Base-by-base conservation (phyloP, 2,888 invertebrate genomes). In the Pseudeuparius sepicola region DNA sequence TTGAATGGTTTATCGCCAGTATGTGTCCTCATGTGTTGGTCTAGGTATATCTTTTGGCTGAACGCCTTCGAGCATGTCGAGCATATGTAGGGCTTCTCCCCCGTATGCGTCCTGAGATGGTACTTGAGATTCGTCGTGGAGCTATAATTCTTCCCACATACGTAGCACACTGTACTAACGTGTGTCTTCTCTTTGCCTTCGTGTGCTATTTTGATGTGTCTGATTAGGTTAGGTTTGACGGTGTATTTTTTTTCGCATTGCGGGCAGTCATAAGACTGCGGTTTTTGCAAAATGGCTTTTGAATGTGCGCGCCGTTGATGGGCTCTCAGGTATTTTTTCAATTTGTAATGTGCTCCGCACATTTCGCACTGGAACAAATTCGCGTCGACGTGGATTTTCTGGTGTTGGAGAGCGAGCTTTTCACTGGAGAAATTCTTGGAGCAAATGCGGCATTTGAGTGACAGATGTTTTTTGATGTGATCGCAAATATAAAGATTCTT, bases 1-100 rank as follows among this genome's bases (percentile, higher is more conserved):
- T 69, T 67, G 58, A 70, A 68, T 26, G 74, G 74, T 55, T 70
- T 70, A 59, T 73, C 72, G 0, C 73, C 73, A 1, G 70, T 69
- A 57, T 73, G 73, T 31, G 70, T 70, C 29, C 73, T 63, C 56
- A 70, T 70, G 60, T 73, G 73, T 27, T 53, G 53, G 31, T 68
- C 70, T 43, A 73, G 57, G 55, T 71, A 70, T 55, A 70, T 70
- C 47, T 71, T 71, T 54, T 71, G 67, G 15, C 69, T 69, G 55
- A 72, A 72, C 2, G 68, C 68, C 48, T 72, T 71, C 30, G 68
- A 45, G 37, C 57, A 56, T n/a, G 51, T 45, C 18, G 49, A 48
- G 26, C 57, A 57, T 4, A 45, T 35, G 37, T 43, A 54, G 2
- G 72, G 72, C 44, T 69, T 71, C 25, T 67, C 63, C 3, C 69